Conservation (phyloP, 1,140 invertebrate species). For the Pseudomyrmex concolor region DNA sequence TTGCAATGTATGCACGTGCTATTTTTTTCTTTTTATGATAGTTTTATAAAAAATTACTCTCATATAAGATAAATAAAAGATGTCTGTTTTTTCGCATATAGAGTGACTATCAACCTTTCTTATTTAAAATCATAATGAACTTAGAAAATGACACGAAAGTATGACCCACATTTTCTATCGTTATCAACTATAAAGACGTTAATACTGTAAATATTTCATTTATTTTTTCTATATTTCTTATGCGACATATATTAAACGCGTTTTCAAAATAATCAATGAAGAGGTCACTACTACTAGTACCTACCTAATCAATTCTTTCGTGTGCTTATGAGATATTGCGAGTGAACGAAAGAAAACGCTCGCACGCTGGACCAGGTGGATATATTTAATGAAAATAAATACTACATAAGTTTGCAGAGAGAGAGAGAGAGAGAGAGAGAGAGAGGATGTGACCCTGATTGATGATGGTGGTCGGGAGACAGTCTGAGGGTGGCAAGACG, state of each 20-base stretch:
- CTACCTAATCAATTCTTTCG: background rate
- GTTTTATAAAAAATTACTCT: background rate
- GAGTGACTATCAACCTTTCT: background rate
- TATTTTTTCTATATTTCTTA: no score
- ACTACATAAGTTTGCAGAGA: conserved; percentile 81
- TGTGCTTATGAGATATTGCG: background rate
- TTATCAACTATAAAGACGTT: no score
- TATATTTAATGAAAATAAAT: conserved; percentile 85
- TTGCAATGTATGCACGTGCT: background rate
- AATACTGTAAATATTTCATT: no score
- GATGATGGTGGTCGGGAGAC: conserved; percentile 81
- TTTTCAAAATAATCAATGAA: background rate
- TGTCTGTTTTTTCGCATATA: no score
- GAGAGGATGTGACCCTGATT: conserved; percentile 80
- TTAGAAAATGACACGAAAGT: background rate
- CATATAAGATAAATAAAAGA: background rate
- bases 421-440: no score
- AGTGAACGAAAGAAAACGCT: background rate
- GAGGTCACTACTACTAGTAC: no score
- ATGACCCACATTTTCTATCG: background rate
- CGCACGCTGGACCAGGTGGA: conserved; percentile 48
- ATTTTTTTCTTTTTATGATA: background rate
- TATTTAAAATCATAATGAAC: conserved; percentile 5
- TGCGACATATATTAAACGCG: no score
- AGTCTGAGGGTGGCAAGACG: conserved; percentile 84